Evolutionary conservation across 2,113 vertebrate genomes (phyloP), one percentile per base, ranked within the genome.

Genomic region (Diphyllodes magnificus): DNA sequence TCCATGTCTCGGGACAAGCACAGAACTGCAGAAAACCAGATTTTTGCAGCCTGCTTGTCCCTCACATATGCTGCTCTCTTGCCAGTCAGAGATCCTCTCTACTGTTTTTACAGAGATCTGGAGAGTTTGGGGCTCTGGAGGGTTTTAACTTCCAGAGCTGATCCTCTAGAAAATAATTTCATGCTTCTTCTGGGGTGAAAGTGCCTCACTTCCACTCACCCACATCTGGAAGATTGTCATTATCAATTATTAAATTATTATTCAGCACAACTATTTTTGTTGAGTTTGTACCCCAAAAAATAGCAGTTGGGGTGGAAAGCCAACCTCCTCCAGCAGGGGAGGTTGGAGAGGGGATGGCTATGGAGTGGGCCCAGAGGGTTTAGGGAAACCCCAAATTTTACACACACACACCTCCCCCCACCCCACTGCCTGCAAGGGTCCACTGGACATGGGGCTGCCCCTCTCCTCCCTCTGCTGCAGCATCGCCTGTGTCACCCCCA

Each of bases 351-450:
- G 2, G 5, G 4, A 22, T 59, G 21, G 31, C 45, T 44, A 10
- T 51, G 18, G 27, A 6, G 6, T 60, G 22, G 12, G 18, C 3
- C 11, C 37, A 69, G 27, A 60, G 7, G 11, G 6, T 50, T 86
- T 60, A 27, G 14, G 18, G 8, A 68, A 44, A 47, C 13, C 4
- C 5, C 0, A 60, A 4, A 60, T 44, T 44, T 35, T 76, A 35
- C 35, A 66, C 15, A 20, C 19, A 57, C 19, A 57, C 44, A 42
- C 11, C 12, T 39, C 5, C 5, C 10, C 8, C 8, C 10, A 40
- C 13, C 24, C 35, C 0, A 1, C 35, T 57, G 35, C 20, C 30
- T 35, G 50, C 42, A 20, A 3, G 19, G 50, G n/a, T 19, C 35
- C 30, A 15, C 60, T 66, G 44, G 31, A 50, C 10, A 4, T 3